Base-by-base conservation (phyloP, 2,797 vertebrate genomes). In the Ispidina picta region DNA sequence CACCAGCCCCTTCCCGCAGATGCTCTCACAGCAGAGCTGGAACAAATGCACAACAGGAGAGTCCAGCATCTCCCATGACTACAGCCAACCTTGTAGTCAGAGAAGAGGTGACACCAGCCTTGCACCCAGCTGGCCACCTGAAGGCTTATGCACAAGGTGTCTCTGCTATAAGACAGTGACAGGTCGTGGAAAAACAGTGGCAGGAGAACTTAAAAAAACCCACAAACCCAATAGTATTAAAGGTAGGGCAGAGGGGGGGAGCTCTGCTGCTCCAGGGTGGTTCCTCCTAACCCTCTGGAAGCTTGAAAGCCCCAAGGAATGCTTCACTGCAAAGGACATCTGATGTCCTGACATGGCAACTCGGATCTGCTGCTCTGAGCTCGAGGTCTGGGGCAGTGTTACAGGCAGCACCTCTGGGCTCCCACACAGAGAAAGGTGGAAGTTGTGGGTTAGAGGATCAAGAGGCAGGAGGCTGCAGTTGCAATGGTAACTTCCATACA, bases 311-410 rank as follows among this genome's bases (percentile, higher is more conserved):
- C 35, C 41, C 35, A 35, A 37, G 28, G 64, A 73, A 69, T 6
- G 29, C 43, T 37, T 48, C 33, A 15, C 31, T 8, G 4, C 37
- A 60, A 69, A n/a, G 0, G 0, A 33, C 3, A 0, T 10, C 37
- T 33, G 25, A 25, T 12, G 33, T 56, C 46, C 48, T 28, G 29
- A 26, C 17, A 9, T 1, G 4, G 58, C 41, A 51, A 51, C 37
- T 55, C 2, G 0, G 15, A 54, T 6, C 23, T 2, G 20, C 39
- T 28, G 3, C 65, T 46, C 39, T 9, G 12, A 52, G 28, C 17
- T 2, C 0, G 1, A 48, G 28, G 51, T 29, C 44, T 23, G 56
- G 56, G 49, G 29, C 52, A n/a, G 31, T 1, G 13, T 17, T 8
- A 43, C 33, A 46, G 44, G 19, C 23, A 11, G 51, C 17, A 8